Evolutionary conservation across 2,113 vertebrate species (phyloP), one percentile per base, ranked within the genome.

Genomic region (Diglossa brunneiventris): DNA sequence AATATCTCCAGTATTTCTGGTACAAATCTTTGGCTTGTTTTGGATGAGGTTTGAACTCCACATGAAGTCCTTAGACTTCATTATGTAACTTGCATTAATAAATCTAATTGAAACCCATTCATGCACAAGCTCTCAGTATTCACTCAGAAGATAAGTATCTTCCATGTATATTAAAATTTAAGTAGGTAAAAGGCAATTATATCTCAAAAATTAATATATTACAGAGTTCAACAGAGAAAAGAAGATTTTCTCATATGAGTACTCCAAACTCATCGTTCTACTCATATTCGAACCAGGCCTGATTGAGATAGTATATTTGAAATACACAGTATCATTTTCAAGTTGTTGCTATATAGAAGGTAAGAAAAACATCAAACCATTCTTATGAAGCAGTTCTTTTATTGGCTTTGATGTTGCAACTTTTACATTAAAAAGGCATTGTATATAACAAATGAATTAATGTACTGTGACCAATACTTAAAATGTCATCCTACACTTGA

Each of bases 331-430:
- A 91, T 81, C 21, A 66, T 42, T 85, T 94, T 62, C 79, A 81
- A 89, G 31, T 72, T 95, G 6, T 21, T 75, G 8, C 11, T 72
- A 56, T 61, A 24, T 44, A 47, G 31, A 30, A 90, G 79, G 83
- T 95, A 98, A 98, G 95, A 98, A 98, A 97, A 97, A 97, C 95
- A 96, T 98, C 97, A 98, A 98, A 97, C 96, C 97, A 94, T 56
- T 79, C 79, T 97, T 95, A 96, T 0, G 95, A 97, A 97, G 96
- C 95, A 98, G 95, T 75, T 95, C 18, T 90, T 98, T 98, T 98
- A 98, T 98, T 98, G 97, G 97, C 97, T 98, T 98, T 97, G 97
- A 97, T 97, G 98, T 96, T 97, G 96, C 98, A 94, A 98, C 91
- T 97, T 97, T 98, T 97, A 99, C 98, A 98, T 97, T 93, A 90